A percentile compares a stretch with the other conserved stretches of the same genome.
Conservation (phyloP, 1,140 invertebrate species). For the Pomacea maculata region DNA sequence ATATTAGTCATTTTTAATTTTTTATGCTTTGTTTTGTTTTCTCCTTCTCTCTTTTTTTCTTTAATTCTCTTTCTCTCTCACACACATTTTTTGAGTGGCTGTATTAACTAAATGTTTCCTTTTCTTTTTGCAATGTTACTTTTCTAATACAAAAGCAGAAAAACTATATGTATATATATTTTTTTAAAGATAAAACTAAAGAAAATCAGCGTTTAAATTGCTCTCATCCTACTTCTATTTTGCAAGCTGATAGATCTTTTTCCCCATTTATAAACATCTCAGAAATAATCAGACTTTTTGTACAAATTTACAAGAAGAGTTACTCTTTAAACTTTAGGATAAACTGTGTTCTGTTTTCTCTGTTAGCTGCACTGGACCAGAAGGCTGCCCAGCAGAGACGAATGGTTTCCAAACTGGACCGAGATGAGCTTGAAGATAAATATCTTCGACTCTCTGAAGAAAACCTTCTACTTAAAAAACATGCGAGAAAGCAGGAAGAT, state of each 20-base stretch:
- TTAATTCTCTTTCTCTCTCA: no score
- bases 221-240: no score
- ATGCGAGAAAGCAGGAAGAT: conserved; percentile 67
- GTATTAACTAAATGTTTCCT: no score
- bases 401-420: conserved; percentile 55
- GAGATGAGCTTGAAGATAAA: conserved; percentile 67
- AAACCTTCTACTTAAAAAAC: conserved; percentile 66
- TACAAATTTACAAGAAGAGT: not conserved
- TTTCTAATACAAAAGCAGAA: no score
- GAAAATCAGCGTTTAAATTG: no score
- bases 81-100: no score
- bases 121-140: no score
- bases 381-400: conserved; percentile 52
- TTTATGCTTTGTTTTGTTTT: no score
- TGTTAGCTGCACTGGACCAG: conserved; percentile 32
- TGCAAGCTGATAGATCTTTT: no score
- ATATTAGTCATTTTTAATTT: not conserved
- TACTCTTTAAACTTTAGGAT: not conserved
- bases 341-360: not conserved
- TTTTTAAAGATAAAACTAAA: no score
- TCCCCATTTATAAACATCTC: not conserved
- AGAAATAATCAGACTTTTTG: not conserved
- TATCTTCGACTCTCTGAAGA: conserved; percentile 67
- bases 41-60: no score
- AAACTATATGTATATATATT: no score